These are phyloP conservation scores for Sebastolobus altivelis DNA, from an alignment of 2,797 vertebrate genomes.

Conservation along the genomic window DNA sequence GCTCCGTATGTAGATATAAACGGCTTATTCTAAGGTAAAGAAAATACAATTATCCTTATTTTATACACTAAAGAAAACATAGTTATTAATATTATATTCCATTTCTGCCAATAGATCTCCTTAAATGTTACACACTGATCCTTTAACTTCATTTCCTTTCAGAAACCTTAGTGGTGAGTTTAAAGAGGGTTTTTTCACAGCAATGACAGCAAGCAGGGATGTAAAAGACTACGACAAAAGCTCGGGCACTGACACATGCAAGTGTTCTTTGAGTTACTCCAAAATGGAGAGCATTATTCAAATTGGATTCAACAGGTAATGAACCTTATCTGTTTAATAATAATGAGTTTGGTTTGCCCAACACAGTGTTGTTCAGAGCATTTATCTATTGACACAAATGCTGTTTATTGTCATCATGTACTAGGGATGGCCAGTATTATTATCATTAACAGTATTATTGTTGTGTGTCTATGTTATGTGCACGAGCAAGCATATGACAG, in stretches of 20 bases:
- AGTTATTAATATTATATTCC: too few relatives aligned
- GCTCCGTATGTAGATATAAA: too few relatives aligned
- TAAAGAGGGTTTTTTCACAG: neutral
- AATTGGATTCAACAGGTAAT: too few relatives aligned
- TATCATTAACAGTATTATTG: neutral
- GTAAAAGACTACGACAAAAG: neutral
- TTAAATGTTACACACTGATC: too few relatives aligned
- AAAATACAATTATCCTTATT: too few relatives aligned
- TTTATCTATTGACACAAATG: neutral
- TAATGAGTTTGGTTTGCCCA: neutral
- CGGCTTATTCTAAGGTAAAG: too few relatives aligned
- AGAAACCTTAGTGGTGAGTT: neutral
- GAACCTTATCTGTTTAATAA: conserved; percentile 8
- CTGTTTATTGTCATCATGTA: neutral
- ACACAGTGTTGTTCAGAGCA: neutral
- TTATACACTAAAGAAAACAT: too few relatives aligned
- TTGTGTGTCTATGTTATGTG: neutral
- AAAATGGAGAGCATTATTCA: neutral
- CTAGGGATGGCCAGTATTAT: neutral
- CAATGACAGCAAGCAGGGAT: neutral
- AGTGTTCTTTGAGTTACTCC: neutral
- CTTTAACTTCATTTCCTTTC: neutral
- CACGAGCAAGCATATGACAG: neutral
- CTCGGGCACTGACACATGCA: neutral
- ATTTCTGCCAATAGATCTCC: too few relatives aligned